phyloP scores from a whole-genome alignment of 2,113 vertebrate species.

The Philantomba maxwellii region DNA sequence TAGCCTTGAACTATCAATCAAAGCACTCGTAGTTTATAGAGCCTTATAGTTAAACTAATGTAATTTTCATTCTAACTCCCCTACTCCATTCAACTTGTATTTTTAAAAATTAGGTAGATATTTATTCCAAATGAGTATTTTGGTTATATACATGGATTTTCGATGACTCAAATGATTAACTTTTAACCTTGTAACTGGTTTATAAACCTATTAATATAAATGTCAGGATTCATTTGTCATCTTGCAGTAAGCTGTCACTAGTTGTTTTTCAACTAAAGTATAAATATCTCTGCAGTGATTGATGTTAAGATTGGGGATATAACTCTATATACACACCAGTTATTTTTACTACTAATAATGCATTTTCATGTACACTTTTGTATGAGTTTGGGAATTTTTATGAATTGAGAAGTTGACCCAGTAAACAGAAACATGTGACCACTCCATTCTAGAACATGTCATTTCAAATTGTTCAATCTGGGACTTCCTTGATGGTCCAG shows the following conservation, averaged over 20 bases:
- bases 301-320: constrained; percentile 74
- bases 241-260: constrained; percentile 74
- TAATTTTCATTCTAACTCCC: constrained; percentile 59
- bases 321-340: constrained; percentile 69
- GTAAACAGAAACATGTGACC: constrained; percentile 50
- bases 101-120: constrained; percentile 64
- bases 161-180: constrained; percentile 67
- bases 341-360: constrained; percentile 64
- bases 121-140: constrained; percentile 74
- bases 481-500: not conserved
- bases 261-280: constrained; percentile 77
- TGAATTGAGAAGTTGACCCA: constrained; percentile 63
- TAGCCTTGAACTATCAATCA: constrained; percentile 60
- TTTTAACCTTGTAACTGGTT: constrained; percentile 78
- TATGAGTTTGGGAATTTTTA: constrained; percentile 64
- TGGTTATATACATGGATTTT: constrained; percentile 72
- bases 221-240: constrained; percentile 79
- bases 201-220: constrained; percentile 78
- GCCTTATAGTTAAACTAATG: constrained; percentile 62
- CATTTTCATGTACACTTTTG: constrained; percentile 71
- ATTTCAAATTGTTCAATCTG: not conserved
- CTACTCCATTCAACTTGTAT: constrained; percentile 67
- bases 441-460: not conserved
- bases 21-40: constrained; percentile 61
- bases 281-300: constrained; percentile 74